phyloP scores from a whole-genome alignment of 2,113 vertebrate genomes.

The Trichomycterus rosablanca region DNA sequence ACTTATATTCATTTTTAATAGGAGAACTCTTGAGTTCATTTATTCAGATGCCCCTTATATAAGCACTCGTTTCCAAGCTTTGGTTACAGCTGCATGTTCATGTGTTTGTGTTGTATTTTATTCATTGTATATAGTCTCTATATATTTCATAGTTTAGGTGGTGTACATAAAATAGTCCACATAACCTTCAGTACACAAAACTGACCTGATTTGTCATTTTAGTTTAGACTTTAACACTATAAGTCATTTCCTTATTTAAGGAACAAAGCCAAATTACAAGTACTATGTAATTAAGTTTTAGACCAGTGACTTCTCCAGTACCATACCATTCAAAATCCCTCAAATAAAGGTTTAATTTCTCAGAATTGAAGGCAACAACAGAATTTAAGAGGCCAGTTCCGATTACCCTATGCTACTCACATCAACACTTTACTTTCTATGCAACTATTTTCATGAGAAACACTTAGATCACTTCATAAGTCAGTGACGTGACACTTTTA shows the following conservation, averaged over 20 bases:
- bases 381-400: conserved; percentile 10
- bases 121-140: background rate
- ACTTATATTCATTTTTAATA: conserved; percentile 24
- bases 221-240: background rate
- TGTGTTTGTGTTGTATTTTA: conserved; percentile 40
- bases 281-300: too few species aligned
- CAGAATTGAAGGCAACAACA: too few species aligned
- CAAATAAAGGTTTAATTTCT: too few species aligned
- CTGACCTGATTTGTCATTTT: background rate
- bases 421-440: conserved; percentile 70
- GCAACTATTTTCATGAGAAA: conserved; percentile 63
- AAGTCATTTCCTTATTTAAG: background rate
- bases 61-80: conserved; percentile 67
- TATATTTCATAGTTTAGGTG: conserved; percentile 23
- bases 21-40: conserved; percentile 10
- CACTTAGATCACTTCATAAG: conserved; percentile 55
- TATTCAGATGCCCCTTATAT: conserved; percentile 35
- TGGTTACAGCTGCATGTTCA: conserved; percentile 68
- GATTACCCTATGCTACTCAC: conserved; percentile 19
- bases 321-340: conserved; percentile 9
- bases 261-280: too few species aligned
- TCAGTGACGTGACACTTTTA: conserved; percentile 61
- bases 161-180: background rate
- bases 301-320: too few species aligned
- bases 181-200: background rate